These are phyloP conservation scores for Diogma glabrata DNA, from an alignment of 2,888 invertebrate species.

Conservation along the genomic window DNA sequence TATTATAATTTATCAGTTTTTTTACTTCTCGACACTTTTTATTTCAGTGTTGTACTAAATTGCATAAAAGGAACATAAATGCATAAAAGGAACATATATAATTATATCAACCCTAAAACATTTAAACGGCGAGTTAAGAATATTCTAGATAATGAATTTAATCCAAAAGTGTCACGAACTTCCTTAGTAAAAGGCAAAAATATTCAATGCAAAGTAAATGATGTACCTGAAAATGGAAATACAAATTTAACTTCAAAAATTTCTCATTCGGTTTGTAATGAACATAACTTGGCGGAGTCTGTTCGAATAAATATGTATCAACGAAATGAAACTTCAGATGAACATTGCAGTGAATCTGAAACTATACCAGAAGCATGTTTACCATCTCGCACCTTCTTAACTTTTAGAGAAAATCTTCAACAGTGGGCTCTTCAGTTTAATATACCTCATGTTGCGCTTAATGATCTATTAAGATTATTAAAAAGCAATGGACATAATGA, in stretches of 20 bases:
- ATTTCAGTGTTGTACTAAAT: no score
- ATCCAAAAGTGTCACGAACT: background rate
- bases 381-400: background rate
- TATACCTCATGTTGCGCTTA: background rate
- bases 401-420: background rate
- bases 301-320: background rate
- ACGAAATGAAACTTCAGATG: background rate
- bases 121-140: background rate
- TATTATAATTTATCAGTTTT: no score
- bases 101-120: background rate
- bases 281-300: background rate
- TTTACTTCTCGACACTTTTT: no score
- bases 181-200: background rate
- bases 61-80: background rate
- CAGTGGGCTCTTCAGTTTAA: background rate
- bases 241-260: background rate
- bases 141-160: background rate
- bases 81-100: background rate
- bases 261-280: background rate
- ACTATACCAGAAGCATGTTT: background rate
- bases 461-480: background rate
- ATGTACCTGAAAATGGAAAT: no score
- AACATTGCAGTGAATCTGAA: background rate
- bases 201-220: no score
- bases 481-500: background rate